Percentiles rank a stretch among this genome's conserved stretches.
These are phyloP conservation scores for Lepeophtheirus salmonis DNA, from an alignment of 1,140 invertebrate genomes.

Conservation along the genomic window DNA sequence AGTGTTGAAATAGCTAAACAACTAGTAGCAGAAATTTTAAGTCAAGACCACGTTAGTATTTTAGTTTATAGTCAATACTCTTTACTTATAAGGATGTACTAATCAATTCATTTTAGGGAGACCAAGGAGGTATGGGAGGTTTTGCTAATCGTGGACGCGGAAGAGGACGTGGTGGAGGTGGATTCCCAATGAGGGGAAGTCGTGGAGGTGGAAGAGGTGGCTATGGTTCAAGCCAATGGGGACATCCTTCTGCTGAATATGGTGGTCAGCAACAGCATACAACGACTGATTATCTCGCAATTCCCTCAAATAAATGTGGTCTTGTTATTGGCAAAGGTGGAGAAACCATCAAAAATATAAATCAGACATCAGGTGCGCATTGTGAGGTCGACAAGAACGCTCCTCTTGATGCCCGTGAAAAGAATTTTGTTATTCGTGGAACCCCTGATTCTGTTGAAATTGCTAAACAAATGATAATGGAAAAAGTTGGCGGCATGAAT, in stretches of 20 bases:
- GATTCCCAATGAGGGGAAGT: constrained; percentile 1
- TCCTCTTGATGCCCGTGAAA: constrained; percentile 50
- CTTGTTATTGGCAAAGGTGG: constrained; percentile 88
- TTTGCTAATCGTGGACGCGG: constrained; percentile 4
- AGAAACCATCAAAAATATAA: constrained; percentile 81
- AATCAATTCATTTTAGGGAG: not conserved
- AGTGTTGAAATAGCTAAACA: constrained; percentile 13
- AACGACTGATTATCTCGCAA: constrained; percentile 56
- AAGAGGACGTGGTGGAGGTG: constrained; percentile 7
- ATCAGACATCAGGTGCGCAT: constrained; percentile 69
- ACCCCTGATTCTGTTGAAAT: constrained; percentile 79
- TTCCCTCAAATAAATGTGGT: constrained; percentile 82
- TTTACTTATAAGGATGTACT: not conserved
- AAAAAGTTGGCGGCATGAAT: constrained; percentile 70
- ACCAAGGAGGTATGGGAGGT: constrained; percentile 3
- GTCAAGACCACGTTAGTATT: not conserved
- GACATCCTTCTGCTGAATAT: constrained; percentile 21
- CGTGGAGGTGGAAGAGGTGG: not conserved
- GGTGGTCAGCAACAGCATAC: constrained; percentile 23
- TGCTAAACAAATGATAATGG: constrained; percentile 78
- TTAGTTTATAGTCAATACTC: no score
- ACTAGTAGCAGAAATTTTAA: constrained; percentile 10
- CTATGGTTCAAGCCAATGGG: constrained; percentile 7
- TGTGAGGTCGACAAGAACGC: constrained; percentile 49
- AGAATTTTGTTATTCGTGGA: constrained; percentile 73